Conservation (phyloP, 2,797 vertebrate genomes). For the Nothura maculosa region DNA sequence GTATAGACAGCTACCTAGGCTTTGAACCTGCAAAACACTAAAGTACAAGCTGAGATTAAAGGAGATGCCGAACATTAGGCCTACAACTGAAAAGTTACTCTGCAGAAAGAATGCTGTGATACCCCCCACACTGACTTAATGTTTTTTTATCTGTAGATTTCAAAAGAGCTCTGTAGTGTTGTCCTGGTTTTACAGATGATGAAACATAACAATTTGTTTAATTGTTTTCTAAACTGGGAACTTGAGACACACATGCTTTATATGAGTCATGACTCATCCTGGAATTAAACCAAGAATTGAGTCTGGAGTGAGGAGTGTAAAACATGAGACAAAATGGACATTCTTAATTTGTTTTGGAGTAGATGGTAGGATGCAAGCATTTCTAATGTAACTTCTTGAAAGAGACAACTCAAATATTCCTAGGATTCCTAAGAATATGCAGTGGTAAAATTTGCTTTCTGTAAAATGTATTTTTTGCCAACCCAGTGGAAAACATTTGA, state of each 20-base stretch:
- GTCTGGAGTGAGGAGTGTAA: not conserved
- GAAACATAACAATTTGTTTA: not conserved
- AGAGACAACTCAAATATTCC: not conserved
- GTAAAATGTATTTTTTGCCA: not conserved
- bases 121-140: not conserved
- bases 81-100: not conserved
- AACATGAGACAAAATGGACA: not conserved
- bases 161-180: not conserved
- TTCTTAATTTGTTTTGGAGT: not conserved
- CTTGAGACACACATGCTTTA: not conserved
- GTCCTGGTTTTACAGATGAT: not conserved
- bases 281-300: not conserved
- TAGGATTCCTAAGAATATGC: not conserved
- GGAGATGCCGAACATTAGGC: not conserved
- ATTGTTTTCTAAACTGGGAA: constrained; percentile 1
- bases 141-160: not conserved
- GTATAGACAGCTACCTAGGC: not conserved
- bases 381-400: not conserved
- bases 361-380: not conserved
- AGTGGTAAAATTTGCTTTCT: not conserved
- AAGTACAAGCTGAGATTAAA: not conserved
- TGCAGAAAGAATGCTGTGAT: not conserved
- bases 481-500: not conserved
- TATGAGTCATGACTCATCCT: not conserved
- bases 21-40: not conserved